phyloP scores from a whole-genome alignment of 1,140 invertebrate species.

The Platyura marginata region DNA sequence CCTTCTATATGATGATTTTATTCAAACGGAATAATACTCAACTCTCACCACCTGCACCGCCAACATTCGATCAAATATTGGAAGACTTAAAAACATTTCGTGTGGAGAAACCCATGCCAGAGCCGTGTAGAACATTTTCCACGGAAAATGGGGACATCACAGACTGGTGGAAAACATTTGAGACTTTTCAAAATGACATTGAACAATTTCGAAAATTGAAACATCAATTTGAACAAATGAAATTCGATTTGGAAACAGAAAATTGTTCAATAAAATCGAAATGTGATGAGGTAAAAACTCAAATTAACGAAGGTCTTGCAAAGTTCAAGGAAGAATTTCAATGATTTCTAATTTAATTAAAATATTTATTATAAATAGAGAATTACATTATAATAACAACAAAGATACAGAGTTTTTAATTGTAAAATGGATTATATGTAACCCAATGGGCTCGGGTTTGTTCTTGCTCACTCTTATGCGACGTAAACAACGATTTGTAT shows the following conservation, averaged over 20 bases:
- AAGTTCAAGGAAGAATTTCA: no score
- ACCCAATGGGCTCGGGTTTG: conserved; percentile 90
- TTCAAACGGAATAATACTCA: background rate
- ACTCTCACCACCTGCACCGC: background rate
- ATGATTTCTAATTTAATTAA: no score
- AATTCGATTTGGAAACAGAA: no score
- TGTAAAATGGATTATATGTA: conserved; percentile 93
- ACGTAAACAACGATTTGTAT: conserved; percentile 90
- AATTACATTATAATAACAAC: no score
- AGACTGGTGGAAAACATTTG: background rate
- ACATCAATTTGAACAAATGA: no score
- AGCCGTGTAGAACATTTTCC: background rate
- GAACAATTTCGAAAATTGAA: no score
- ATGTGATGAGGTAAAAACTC: no score
- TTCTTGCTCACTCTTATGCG: conserved; percentile 65
- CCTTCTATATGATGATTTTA: background rate
- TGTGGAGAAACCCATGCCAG: background rate
- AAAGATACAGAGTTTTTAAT: no score
- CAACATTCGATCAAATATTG: background rate
- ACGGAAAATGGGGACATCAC: background rate
- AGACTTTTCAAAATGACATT: background rate
- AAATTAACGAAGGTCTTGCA: no score
- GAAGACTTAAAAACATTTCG: background rate
- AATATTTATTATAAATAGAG: no score
- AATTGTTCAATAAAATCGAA: no score